These are phyloP conservation scores for Drosophila prolongata DNA, from an alignment of 2,888 invertebrate genomes.

Conservation along the genomic window DNA sequence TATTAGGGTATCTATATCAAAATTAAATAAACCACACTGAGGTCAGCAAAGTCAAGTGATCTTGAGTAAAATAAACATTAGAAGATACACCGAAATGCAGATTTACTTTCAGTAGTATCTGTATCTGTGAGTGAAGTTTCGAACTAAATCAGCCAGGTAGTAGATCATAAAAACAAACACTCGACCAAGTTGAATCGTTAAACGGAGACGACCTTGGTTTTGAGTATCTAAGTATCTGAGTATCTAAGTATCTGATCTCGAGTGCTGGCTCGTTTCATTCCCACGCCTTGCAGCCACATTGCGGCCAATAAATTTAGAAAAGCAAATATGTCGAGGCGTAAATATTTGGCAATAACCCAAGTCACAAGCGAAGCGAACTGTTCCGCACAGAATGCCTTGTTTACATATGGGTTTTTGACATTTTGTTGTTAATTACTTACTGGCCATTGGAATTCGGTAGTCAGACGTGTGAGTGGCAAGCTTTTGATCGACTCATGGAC, in stretches of 20 bases:
- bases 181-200: conserved; percentile 35
- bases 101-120: conserved; percentile 10
- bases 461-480: conserved; percentile 45
- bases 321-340: conserved; percentile 41
- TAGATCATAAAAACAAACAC: conserved; percentile 63
- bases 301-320: conserved; percentile 59
- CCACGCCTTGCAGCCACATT: conserved; percentile 67
- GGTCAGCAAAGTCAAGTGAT: conserved; percentile 32
- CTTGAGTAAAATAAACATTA: conserved; percentile 18
- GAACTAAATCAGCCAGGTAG: conserved; percentile 41
- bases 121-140: not conserved
- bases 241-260: conserved; percentile 20
- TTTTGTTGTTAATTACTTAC: conserved; percentile 66
- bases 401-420: conserved; percentile 59
- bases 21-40: conserved; percentile 23
- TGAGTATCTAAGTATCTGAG: conserved; percentile 29
- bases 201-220: conserved; percentile 21
- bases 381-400: conserved; percentile 44
- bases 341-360: conserved; percentile 39
- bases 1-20: conserved; percentile 26
- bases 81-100: conserved; percentile 28
- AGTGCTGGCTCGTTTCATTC: conserved; percentile 48
- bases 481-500: conserved; percentile 42
- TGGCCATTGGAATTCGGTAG: conserved; percentile 30
- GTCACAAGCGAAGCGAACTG: conserved; percentile 40